Evolutionary conservation across 1,140 invertebrate genomes (phyloP).

Genomic region (Drosophila simulans): DNA sequence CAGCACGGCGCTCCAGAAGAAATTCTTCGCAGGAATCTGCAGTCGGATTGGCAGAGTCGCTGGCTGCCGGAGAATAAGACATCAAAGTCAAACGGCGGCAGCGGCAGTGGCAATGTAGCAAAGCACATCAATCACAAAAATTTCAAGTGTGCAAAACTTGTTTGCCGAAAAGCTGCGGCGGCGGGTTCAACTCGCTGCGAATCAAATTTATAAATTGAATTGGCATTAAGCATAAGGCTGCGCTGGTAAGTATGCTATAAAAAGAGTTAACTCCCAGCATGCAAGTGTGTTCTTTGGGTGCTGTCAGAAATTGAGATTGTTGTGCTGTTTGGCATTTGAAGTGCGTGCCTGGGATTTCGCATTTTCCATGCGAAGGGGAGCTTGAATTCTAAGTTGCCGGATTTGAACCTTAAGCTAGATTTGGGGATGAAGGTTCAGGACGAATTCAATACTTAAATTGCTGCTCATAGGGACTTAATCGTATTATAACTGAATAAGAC

Average conservation of each 20-base stretch:
- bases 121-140: slow-evolving; percentile 82
- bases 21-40: slow-evolving; percentile 33
- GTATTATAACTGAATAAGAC: background rate
- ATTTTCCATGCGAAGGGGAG: slow-evolving; percentile 21
- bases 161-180: slow-evolving; percentile 63
- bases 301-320: slow-evolving; percentile 54
- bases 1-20: slow-evolving; percentile 19
- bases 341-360: slow-evolving; percentile 53
- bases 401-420: slow-evolving; percentile 16
- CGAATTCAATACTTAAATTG: background rate
- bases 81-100: slow-evolving; percentile 76
- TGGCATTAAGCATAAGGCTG: slow-evolving; percentile 77
- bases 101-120: slow-evolving; percentile 53
- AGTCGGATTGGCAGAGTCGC: slow-evolving; percentile 37
- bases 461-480: no score
- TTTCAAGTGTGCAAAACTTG: slow-evolving; percentile 81
- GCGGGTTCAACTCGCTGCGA: slow-evolving; percentile 1
- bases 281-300: slow-evolving; percentile 9
- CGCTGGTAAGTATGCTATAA: slow-evolving; percentile 69
- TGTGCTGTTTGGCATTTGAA: slow-evolving; percentile 63
- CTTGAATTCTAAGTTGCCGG: slow-evolving; percentile 33
- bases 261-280: slow-evolving; percentile 45
- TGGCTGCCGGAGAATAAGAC: slow-evolving; percentile 50
- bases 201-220: slow-evolving; percentile 78
- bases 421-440: background rate